Conservation (phyloP, 2,113 vertebrate genomes). For the Hepsetus odoe region DNA sequence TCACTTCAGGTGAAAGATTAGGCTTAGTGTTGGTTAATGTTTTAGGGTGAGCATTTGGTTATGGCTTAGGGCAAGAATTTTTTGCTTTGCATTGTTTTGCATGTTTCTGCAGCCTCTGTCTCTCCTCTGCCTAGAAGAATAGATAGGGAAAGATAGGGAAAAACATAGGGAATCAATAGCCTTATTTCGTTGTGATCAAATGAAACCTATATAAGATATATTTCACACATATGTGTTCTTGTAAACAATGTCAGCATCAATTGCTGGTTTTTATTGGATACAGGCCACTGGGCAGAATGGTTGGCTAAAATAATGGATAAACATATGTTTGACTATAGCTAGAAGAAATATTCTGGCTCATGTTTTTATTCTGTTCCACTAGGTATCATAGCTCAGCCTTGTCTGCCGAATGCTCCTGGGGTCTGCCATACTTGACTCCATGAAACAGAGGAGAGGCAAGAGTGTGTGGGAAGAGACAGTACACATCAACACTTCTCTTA, state of each 20-base stretch:
- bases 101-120: not conserved
- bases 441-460: not conserved
- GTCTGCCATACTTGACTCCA: not conserved
- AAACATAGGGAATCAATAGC: too few relatives aligned
- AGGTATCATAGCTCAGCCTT: not conserved
- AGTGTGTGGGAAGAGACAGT: constrained; percentile 7
- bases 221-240: too few relatives aligned
- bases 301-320: not conserved
- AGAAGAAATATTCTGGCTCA: not conserved
- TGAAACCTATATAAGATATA: not conserved
- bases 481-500: constrained; percentile 19
- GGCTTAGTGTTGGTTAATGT: too few relatives aligned
- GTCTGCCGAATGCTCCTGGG: constrained; percentile 14
- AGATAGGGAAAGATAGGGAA: not conserved
- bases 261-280: not conserved
- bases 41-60: not conserved
- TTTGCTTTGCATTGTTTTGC: too few relatives aligned
- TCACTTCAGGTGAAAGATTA: too few relatives aligned
- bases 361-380: not conserved
- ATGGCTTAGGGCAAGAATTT: not conserved
- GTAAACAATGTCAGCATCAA: too few relatives aligned
- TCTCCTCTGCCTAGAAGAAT: too few relatives aligned
- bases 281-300: not conserved
- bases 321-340: not conserved
- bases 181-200: not conserved